A percentile compares a stretch with the other conserved stretches of the same genome.
Conservation (phyloP, 2,113 vertebrate genomes). For the Myiozetetes cayanensis region DNA sequence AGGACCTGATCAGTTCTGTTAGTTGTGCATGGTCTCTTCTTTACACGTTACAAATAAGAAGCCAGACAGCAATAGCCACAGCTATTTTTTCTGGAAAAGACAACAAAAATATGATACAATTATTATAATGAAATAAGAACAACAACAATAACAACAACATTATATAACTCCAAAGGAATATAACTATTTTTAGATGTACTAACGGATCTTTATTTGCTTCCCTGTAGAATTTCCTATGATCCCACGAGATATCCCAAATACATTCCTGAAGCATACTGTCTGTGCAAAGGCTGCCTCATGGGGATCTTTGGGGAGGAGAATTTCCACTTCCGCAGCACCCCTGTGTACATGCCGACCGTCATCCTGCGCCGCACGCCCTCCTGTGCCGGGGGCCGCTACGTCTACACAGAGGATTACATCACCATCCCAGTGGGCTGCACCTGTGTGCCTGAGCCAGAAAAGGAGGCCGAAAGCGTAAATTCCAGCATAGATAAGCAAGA, state of each 20-base stretch:
- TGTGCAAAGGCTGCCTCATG: conserved; percentile 90
- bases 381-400: conserved; percentile 81
- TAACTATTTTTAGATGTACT: background rate
- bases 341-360: conserved; percentile 85
- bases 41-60: background rate
- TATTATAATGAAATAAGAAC: background rate
- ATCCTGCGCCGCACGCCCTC: conserved; percentile 81
- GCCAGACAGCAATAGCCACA: background rate
- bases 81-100: background rate
- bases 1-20: background rate
- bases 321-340: conserved; percentile 81
- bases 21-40: background rate
- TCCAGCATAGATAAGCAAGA: conserved; percentile 76
- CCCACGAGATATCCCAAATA: conserved; percentile 84
- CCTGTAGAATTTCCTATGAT: conserved; percentile 84
- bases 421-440: conserved; percentile 93
- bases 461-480: conserved; percentile 53
- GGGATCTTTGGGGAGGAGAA: conserved; percentile 81
- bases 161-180: background rate
- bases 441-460: conserved; percentile 78
- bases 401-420: conserved; percentile 87
- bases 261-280: conserved; percentile 93
- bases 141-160: background rate
- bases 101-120: background rate
- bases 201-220: background rate